Evolutionary conservation across 1,140 invertebrate species (phyloP).

Genomic region (Ooceraea biroi): DNA sequence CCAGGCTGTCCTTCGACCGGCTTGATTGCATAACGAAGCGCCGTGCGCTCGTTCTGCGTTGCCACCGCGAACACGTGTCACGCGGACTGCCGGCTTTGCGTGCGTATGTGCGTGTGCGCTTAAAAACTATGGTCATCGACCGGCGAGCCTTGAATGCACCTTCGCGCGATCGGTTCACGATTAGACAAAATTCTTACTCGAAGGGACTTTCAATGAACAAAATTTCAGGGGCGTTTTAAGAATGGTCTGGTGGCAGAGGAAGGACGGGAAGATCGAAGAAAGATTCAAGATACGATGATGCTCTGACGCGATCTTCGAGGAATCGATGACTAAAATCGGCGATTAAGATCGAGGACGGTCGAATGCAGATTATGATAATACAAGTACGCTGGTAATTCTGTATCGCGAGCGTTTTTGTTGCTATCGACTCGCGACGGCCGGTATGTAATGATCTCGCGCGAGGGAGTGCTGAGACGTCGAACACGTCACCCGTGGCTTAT

Average conservation of each 20-base stretch:
- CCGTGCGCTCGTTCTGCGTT: conserved; percentile 33
- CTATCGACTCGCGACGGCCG: conserved; percentile 48
- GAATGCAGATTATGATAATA: background rate
- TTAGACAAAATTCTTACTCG: background rate
- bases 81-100: conserved; percentile 33
- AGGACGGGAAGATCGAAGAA: too few relatives aligned
- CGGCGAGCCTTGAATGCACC: conserved; percentile 33
- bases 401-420: background rate
- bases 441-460: conserved; percentile 60
- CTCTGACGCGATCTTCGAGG: background rate
- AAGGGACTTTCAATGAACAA: too few relatives aligned
- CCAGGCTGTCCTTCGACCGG: conserved; percentile 74
- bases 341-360: background rate
- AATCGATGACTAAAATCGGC: background rate
- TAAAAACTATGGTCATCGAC: conserved; percentile 50
- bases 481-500: conserved; percentile 47
- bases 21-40: conserved; percentile 75
- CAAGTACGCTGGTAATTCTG: background rate
- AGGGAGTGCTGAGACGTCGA: conserved; percentile 40
- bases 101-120: conserved; percentile 24
- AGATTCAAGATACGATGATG: background rate
- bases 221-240: background rate
- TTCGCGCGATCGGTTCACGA: conserved; percentile 1
- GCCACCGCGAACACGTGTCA: conserved; percentile 38
- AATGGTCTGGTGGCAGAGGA: background rate